Evolutionary conservation across 2,888 invertebrate genomes (phyloP).

Genomic region (Spodoptera exigua): DNA sequence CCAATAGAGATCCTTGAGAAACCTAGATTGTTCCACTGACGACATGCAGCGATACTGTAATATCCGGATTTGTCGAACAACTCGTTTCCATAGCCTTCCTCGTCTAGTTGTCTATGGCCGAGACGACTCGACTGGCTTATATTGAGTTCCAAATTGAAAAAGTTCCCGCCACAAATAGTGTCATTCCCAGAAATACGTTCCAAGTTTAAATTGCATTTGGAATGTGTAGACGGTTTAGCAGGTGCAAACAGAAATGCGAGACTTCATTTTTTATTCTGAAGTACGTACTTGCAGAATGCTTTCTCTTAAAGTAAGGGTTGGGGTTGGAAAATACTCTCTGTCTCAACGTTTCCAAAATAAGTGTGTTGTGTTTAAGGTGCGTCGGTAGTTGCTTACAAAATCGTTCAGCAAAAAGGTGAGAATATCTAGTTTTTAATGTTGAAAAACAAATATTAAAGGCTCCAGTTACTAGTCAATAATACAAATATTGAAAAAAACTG

Average conservation of each 20-base stretch:
- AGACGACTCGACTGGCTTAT: conserved; percentile 32
- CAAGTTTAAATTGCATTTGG: conserved; percentile 48
- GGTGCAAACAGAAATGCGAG: conserved; percentile 16
- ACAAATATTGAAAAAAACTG: too few species aligned
- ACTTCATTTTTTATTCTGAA: not conserved
- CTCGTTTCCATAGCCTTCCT: conserved; percentile 9
- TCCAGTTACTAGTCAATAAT: too few species aligned
- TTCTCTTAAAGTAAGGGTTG: too few species aligned
- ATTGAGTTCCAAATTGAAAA: conserved; percentile 43
- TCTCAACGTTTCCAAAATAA: too few species aligned
- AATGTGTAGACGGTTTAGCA: conserved; percentile 17
- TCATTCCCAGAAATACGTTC: conserved; percentile 31
- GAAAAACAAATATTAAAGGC: too few species aligned
- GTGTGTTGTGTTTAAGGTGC: too few species aligned
- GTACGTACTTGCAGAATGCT: too few species aligned
- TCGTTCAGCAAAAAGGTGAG: too few species aligned
- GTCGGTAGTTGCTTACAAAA: too few species aligned
- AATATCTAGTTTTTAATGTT: too few species aligned
- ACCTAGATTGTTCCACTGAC: conserved; percentile 5
- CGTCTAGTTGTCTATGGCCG: conserved; percentile 15
- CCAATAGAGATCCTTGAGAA: not conserved
- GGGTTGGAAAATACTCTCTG: not conserved
- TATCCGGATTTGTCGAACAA: conserved; percentile 32
- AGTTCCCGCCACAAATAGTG: conserved; percentile 41
- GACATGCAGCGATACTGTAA: conserved; percentile 20